A percentile compares a stretch with the other conserved stretches of the same genome.
These are phyloP conservation scores for Hesperia comma DNA, from an alignment of 2,888 invertebrate genomes.

Conservation along the genomic window DNA sequence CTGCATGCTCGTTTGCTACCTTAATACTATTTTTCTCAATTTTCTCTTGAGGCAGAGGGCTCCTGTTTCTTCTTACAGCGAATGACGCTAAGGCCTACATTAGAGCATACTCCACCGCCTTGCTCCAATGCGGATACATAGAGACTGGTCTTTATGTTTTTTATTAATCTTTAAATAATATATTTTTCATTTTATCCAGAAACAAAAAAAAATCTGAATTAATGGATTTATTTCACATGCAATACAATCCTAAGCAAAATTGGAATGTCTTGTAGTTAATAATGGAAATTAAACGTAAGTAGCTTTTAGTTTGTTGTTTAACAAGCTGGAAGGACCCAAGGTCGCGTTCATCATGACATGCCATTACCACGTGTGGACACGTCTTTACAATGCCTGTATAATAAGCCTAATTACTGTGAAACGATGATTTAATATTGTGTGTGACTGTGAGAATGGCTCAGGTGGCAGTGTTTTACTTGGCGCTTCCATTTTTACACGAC, in stretches of 20 bases:
- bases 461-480: neutral
- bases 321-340: neutral
- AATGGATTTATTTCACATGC: neutral
- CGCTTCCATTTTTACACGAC: too few species aligned
- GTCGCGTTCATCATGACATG: slow-evolving; percentile 4
- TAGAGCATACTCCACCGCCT: too few species aligned
- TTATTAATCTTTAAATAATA: too few species aligned
- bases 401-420: neutral
- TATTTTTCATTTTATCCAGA: too few species aligned
- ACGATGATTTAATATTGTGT: neutral
- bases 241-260: neutral
- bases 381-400: slow-evolving; percentile 1
- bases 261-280: neutral
- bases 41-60: too few species aligned
- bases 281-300: slow-evolving; percentile 4
- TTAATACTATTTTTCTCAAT: too few species aligned
- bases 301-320: slow-evolving; percentile 1
- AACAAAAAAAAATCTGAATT: too few species aligned
- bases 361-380: slow-evolving; percentile 3
- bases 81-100: too few species aligned
- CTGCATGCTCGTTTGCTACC: too few species aligned
- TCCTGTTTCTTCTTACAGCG: too few species aligned
- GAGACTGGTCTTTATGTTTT: too few species aligned
- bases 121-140: too few species aligned
- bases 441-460: neutral